Evolutionary conservation across 2,113 vertebrate genomes (phyloP), one percentile per base, ranked within the genome.

Genomic region (Phalacrocorax aristotelis): DNA sequence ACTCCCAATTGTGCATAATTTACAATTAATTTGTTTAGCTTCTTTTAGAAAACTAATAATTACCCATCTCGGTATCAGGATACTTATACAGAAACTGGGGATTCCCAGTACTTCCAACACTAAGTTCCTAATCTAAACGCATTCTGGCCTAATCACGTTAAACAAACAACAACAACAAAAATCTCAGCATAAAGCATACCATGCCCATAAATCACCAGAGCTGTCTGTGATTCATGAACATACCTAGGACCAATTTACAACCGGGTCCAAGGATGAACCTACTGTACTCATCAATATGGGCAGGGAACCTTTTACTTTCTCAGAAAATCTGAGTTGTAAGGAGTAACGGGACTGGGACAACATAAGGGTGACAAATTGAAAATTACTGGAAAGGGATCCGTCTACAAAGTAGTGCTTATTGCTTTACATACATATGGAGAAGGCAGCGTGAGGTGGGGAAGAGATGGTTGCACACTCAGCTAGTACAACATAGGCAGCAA

Each of bases 401-500:
- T 3, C 36, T 38, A 4, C 22, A 4, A 69, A 75, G 23, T 2
- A 22, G 18, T 32, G 30, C 54, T 78, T 26, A 20, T 36, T 51
- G 26, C 36, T 60, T n/a, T 60, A 42, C 25, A 11, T 17, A 19
- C 25, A n/a, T 7, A 16, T 13, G 60, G 44, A 12, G 6, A 17
- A 83, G 36, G 15, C n/a, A 13, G 30, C 6, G 12, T 13, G 61
- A 30, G n/a, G 30, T 8, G 44, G 3, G 13, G 9, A 20, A 78
- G 14, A 44, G 49, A 6, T 51, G 55, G 17, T 4, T 60, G 69
- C 36, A 29, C 72, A 5, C n/a, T n/a, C 11, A 0, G 49, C 19
- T 36, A 32, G 27, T 5, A 11, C 23, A 34, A 40, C 18, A 3
- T 0, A 6, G 0, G 7, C 34, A 66, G 17, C 49, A 65, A 55